Base-by-base conservation (phyloP, 2,888 invertebrate species). In the Resseliella maxima region DNA sequence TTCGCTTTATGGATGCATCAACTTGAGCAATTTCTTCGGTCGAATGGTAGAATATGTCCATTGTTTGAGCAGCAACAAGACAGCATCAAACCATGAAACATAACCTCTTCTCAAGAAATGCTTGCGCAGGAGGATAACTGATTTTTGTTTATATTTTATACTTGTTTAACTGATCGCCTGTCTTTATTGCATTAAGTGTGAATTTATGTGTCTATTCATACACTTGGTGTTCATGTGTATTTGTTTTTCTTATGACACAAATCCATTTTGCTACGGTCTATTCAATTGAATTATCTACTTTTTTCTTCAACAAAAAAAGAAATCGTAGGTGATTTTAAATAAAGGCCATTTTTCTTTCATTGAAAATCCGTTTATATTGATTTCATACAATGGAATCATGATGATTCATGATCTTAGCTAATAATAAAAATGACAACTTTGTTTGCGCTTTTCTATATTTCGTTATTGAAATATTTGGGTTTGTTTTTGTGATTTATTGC, bases 61-160 rank as follows among this genome's bases (percentile, higher is more conserved):
- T 35, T 81, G 81, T 81, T 81, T 81, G 35, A 15, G 27, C 31
- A 50, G 83, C 83, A 83, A n/a, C n/a, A 83, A 83, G 83, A 83
- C 83, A 83, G n/a, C 38, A 83, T 72, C n/a, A 36, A 83, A 83
- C 83, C 83, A 83, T 83, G 38, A 83, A 83, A 83, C 83, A 83
- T 83, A 83, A 83, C 83, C 83, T 83, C 8, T 83, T 21, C 24
- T n/a, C 38, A n/a, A n/a, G 83, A 38, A 83, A 38, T 38, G 38
- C 38, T 38, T 83, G 83, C 83, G 83, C 83, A 83, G 83, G 83
- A 83, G 83, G 83, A 83, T 83, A 83, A 38, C 38, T 83, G 83
- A 72, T 72, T 64, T 72, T 72, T 15, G 27, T 64, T 64, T 64
- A 27, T 64, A 27, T 38, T 31, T 72, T 35, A 38, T 83, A 38